Base-by-base conservation (phyloP, 2,888 invertebrate genomes). In the Hemistola chrysoprasaria region DNA sequence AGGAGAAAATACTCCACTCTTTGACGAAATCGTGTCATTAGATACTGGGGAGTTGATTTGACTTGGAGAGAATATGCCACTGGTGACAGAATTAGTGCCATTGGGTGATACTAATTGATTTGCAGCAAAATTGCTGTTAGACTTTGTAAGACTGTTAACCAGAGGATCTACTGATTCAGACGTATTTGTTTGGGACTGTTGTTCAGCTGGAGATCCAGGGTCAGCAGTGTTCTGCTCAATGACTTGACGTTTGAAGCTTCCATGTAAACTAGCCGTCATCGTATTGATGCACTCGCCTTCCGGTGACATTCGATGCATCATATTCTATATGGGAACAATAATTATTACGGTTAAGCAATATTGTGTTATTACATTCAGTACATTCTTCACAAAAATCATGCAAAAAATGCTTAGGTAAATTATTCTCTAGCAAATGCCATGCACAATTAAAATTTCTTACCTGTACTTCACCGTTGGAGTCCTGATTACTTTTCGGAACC, bases 281-380 rank as follows among this genome's bases (percentile, higher is more conserved):
- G 90, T 89, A 72, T 82, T 90, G 62, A 87, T 80, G 73, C 91
- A 90, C 68, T 92, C 91, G 50, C 93, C 93, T 66, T 93, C 93
- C 30, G 93, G 93, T 44, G 93, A 93, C 78, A 93, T 88, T 62
- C 93, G 91, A 69, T 93, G 93, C 66, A 92, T 90, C 70, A 92
- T 91, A 51, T 92, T 93, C 87, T 92, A 92, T 67, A 87, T 61
- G 68, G 79, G 74, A 82, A 85, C 70, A 85, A 64, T 54, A 62
- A 59, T 53, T 51, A 49, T 36, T 34, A 47, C 54, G 51, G 48
- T 43, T 43, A 61, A 56, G 63, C 53, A 45, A 40, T 40, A 47
- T 50, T 36, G 46, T 38, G 44, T 45, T 44, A 70, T 74, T 70
- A 67, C 62, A 67, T 51, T 53, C 34, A 51, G 36, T 29, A 32